These are phyloP conservation scores for Apostichopus japonicus DNA, from an alignment of 35 echinoderm and acorn worm genomes.

Conservation along the genomic window DNA sequence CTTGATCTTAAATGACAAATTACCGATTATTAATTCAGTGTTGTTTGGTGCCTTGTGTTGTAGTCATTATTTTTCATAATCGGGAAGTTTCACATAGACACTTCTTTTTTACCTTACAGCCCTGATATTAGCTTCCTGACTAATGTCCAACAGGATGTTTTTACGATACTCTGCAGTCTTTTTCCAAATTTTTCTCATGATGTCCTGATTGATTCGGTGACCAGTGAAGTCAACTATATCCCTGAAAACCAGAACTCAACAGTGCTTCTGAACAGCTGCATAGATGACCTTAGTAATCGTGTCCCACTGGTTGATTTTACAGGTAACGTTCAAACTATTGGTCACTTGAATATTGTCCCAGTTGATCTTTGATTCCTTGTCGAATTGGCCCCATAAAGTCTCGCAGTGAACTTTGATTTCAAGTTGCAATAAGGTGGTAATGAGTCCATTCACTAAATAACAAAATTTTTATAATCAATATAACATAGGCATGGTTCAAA, in stretches of 20 bases:
- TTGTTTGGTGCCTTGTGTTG: no score
- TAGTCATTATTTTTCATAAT: background rate
- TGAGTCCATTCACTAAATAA: no score
- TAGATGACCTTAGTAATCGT: background rate
- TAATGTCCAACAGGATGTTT: background rate
- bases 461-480: no score
- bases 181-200: conserved; percentile 15
- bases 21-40: no score
- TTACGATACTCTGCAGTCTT: background rate
- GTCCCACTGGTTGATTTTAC: background rate
- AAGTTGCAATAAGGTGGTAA: no score
- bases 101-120: background rate
- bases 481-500: no score
- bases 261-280: conserved; percentile 19
- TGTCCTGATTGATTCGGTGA: background rate
- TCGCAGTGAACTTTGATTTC: no score
- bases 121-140: conserved; percentile 16
- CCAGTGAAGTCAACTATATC: conserved; percentile 5
- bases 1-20: no score
- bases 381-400: no score
- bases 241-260: background rate
- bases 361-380: no score
- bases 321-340: background rate
- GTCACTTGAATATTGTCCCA: no score
- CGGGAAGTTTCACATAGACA: background rate